These are phyloP conservation scores for Thecophora atra DNA, from an alignment of 2,888 invertebrate species.

Conservation along the genomic window DNA sequence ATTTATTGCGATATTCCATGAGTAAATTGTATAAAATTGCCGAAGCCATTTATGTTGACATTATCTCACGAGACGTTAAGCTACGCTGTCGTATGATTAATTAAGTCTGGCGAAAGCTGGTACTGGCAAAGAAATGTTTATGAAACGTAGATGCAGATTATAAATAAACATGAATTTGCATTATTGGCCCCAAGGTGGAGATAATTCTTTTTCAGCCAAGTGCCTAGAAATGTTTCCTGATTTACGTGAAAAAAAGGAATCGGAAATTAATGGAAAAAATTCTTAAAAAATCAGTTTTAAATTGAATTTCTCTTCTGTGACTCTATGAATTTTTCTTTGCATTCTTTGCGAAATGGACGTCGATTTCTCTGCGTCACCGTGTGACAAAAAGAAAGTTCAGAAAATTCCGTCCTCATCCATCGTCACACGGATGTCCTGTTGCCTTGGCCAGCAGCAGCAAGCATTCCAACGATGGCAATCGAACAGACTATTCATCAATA, in stretches of 20 bases:
- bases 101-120: slow-evolving; percentile 43
- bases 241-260: background rate
- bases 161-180: slow-evolving; percentile 45
- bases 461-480: slow-evolving; percentile 36
- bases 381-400: slow-evolving; percentile 12
- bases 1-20: slow-evolving; percentile 44
- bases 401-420: slow-evolving; percentile 20
- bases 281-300: slow-evolving; percentile 39
- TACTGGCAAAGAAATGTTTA: slow-evolving; percentile 2
- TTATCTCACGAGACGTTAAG: slow-evolving; percentile 63
- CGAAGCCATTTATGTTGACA: slow-evolving; percentile 66
- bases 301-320: slow-evolving; percentile 32
- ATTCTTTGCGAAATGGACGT: slow-evolving; percentile 34
- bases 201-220: slow-evolving; percentile 43
- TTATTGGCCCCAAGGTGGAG: slow-evolving; percentile 49
- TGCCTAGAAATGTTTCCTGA: background rate
- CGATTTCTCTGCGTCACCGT: slow-evolving; percentile 39
- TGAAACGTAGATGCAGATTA: slow-evolving; percentile 45
- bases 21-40: slow-evolving; percentile 64
- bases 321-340: slow-evolving; percentile 14
- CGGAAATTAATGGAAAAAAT: slow-evolving; percentile 41
- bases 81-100: slow-evolving; percentile 47
- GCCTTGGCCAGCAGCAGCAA: slow-evolving; percentile 4
- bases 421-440: slow-evolving; percentile 34
- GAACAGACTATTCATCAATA: slow-evolving; percentile 30